phyloP scores from a whole-genome alignment of 2,113 vertebrate species.

The Cyanistes caeruleus region DNA sequence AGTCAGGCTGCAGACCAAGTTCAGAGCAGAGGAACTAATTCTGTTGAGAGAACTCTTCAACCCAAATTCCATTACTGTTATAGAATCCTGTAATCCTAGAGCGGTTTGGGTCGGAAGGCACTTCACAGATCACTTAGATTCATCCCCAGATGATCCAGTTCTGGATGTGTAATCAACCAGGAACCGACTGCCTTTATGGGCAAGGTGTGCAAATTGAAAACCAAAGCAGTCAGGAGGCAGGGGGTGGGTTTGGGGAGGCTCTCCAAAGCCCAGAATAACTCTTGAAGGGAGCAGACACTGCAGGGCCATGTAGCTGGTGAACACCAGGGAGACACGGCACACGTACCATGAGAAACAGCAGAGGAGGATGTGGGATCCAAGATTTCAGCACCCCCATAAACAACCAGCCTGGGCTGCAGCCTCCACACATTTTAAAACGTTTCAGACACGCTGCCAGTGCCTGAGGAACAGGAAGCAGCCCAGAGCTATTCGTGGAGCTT shows the following conservation, averaged over 20 bases:
- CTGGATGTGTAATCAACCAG: rapidly evolving
- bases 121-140: not conserved
- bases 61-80: not conserved
- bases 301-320: not conserved
- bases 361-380: not conserved
- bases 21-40: not conserved
- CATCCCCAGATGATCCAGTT: not conserved
- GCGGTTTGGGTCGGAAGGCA: not conserved
- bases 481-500: slow-evolving; percentile 24
- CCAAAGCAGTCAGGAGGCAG: not conserved
- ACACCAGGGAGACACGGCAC: not conserved
- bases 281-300: too few relatives aligned
- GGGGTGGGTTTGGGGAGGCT: not conserved
- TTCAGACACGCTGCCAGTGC: not conserved
- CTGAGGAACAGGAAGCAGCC: slow-evolving; percentile 14
- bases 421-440: not conserved
- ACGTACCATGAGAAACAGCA: not conserved
- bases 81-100: not conserved
- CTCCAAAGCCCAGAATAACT: not conserved
- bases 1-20: not conserved
- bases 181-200: not conserved
- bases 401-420: not conserved
- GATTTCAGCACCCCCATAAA: not conserved
- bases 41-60: not conserved
- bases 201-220: not conserved